These are phyloP conservation scores for Hycleus phaleratus DNA, from an alignment of 1,140 invertebrate genomes.

Conservation along the genomic window DNA sequence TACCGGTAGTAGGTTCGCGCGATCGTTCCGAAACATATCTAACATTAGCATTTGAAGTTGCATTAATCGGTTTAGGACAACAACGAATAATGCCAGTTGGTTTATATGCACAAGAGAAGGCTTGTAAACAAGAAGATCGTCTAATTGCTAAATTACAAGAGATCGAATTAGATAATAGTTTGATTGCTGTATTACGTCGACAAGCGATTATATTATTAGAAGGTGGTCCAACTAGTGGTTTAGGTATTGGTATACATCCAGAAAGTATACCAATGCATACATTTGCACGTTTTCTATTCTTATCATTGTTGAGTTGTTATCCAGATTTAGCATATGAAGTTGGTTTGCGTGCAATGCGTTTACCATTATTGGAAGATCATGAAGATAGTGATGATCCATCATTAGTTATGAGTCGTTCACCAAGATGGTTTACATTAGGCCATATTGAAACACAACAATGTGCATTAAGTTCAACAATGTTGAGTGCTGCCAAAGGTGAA, in stretches of 20 bases:
- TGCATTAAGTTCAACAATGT: constrained; percentile 67
- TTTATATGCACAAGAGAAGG: constrained; percentile 70
- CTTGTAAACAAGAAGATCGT: constrained; percentile 67
- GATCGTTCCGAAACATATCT: constrained; percentile 69
- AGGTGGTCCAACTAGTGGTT: constrained; percentile 66
- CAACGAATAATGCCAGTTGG: constrained; percentile 71
- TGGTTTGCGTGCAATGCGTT: constrained; percentile 54
- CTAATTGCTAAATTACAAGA: constrained; percentile 67
- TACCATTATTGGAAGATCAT: constrained; percentile 71
- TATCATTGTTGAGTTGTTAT: constrained; percentile 62
- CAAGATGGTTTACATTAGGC: constrained; percentile 63
- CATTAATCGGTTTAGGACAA: constrained; percentile 64
- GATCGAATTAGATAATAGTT: constrained; percentile 63
- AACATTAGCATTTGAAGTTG: constrained; percentile 62
- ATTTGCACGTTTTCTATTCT: constrained; percentile 72
- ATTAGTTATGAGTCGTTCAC: constrained; percentile 51
- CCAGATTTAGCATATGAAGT: constrained; percentile 68
- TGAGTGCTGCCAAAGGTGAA: constrained; percentile 68
- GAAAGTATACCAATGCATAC: constrained; percentile 76
- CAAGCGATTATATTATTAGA: constrained; percentile 57
- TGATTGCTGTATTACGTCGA: constrained; percentile 52
- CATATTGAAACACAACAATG: constrained; percentile 78
- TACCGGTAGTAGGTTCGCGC: constrained; percentile 61
- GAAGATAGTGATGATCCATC: constrained; percentile 52
- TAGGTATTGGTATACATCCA: constrained; percentile 67